A percentile compares a stretch with the other conserved stretches of the same genome.
phyloP scores from a whole-genome alignment of 2,888 invertebrate genomes.

The Spisula subtruncata region DNA sequence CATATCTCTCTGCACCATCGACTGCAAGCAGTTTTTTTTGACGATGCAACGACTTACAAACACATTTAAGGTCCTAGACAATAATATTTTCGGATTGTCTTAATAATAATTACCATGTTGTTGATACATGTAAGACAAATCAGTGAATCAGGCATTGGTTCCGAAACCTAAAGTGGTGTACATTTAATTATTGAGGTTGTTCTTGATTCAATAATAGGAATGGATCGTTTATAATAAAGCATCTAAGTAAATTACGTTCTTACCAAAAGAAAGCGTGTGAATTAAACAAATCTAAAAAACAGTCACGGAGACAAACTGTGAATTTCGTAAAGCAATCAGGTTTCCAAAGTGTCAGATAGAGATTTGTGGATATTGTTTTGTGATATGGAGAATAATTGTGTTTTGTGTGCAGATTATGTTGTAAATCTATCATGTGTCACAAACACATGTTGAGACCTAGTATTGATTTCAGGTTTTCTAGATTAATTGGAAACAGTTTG shows the following conservation, averaged over 20 bases:
- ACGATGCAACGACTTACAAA: too few relatives aligned
- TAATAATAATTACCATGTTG: too few relatives aligned
- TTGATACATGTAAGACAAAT: too few relatives aligned
- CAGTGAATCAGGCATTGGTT: too few relatives aligned
- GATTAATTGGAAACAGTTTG: neutral
- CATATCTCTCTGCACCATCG: too few relatives aligned
- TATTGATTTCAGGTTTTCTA: neutral
- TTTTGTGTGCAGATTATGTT: neutral
- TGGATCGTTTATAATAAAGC: neutral
- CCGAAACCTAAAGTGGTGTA: too few relatives aligned
- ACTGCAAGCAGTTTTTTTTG: too few relatives aligned
- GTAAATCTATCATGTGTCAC: neutral
- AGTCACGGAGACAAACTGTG: too few relatives aligned
- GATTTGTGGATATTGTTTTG: neutral
- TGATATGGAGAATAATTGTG: neutral
- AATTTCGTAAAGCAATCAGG: neutral
- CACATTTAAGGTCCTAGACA: too few relatives aligned
- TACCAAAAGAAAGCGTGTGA: neutral
- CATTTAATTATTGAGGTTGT: too few relatives aligned
- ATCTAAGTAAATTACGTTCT: neutral
- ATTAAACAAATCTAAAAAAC: neutral
- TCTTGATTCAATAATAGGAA: too few relatives aligned
- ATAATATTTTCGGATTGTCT: too few relatives aligned
- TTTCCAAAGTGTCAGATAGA: neutral
- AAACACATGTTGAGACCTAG: neutral